These are phyloP conservation scores for Hypomecis punctinalis DNA, from an alignment of 2,888 invertebrate genomes.

Conservation along the genomic window DNA sequence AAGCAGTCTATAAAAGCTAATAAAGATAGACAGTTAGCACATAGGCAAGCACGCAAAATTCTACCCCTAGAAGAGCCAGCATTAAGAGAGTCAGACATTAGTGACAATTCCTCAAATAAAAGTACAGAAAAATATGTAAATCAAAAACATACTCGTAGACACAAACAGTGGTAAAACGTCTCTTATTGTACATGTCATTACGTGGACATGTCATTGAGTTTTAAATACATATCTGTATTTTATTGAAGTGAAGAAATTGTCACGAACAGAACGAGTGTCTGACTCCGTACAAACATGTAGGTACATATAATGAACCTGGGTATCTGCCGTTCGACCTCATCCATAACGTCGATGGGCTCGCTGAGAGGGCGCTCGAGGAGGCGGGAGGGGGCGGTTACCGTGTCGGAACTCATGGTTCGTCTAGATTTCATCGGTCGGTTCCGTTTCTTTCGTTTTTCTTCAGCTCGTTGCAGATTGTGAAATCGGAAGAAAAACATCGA, in stretches of 20 bases:
- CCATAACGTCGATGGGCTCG: constrained; percentile 94
- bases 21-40: background rate
- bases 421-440: constrained; percentile 57
- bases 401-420: constrained; percentile 78
- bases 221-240: background rate
- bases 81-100: background rate
- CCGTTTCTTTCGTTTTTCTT: constrained; percentile 83
- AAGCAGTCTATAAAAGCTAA: background rate
- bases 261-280: background rate
- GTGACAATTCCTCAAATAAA: constrained; percentile 7
- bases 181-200: too few species aligned
- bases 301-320: constrained; percentile 88
- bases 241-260: constrained; percentile 2
- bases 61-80: background rate
- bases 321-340: constrained; percentile 96
- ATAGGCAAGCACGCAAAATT: constrained; percentile 1
- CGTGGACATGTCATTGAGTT: background rate
- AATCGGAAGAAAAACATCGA: constrained; percentile 98
- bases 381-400: constrained; percentile 90
- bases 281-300: background rate
- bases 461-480: constrained; percentile 94
- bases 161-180: background rate
- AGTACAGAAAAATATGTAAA: too few species aligned
- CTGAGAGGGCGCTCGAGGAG: constrained; percentile 94
- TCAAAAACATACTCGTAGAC: too few species aligned